phyloP scores from a whole-genome alignment of 2,797 vertebrate species.

The Peromyscus nudipes region DNA sequence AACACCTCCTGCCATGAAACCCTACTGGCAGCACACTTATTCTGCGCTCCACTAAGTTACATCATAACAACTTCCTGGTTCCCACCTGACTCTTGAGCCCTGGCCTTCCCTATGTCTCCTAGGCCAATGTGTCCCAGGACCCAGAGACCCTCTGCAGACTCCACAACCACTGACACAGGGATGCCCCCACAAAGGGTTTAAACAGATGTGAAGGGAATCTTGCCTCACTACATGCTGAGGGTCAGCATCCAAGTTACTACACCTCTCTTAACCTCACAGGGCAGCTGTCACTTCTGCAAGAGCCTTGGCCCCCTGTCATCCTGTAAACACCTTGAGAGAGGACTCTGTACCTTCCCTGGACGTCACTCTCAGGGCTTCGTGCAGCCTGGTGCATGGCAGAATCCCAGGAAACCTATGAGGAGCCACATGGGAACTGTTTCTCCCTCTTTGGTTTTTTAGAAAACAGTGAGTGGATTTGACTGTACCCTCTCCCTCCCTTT shows the following conservation, averaged over 20 bases:
- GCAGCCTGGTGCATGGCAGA: fast-evolving
- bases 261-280: not conserved
- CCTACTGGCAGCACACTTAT: not conserved
- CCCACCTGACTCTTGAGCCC: not conserved
- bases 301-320: not conserved
- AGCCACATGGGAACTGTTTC: too few relatives aligned
- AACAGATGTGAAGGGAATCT: not conserved
- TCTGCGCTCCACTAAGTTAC: not conserved
- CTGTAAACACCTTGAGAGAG: not conserved
- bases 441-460: not conserved
- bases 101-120: not conserved
- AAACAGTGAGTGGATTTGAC: not conserved
- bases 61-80: not conserved
- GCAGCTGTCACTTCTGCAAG: not conserved
- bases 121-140: not conserved
- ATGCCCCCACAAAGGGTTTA: not conserved
- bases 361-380: too few relatives aligned
- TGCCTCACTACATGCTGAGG: fast-evolving
- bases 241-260: not conserved
- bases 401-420: not conserved
- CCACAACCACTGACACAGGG: not conserved
- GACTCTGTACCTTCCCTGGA: fast-evolving
- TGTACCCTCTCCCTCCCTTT: not conserved
- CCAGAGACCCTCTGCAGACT: not conserved
- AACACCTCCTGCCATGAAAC: not conserved